Evolutionary conservation across 2,797 vertebrate genomes (phyloP).

Genomic region (Trachurus trachurus): DNA sequence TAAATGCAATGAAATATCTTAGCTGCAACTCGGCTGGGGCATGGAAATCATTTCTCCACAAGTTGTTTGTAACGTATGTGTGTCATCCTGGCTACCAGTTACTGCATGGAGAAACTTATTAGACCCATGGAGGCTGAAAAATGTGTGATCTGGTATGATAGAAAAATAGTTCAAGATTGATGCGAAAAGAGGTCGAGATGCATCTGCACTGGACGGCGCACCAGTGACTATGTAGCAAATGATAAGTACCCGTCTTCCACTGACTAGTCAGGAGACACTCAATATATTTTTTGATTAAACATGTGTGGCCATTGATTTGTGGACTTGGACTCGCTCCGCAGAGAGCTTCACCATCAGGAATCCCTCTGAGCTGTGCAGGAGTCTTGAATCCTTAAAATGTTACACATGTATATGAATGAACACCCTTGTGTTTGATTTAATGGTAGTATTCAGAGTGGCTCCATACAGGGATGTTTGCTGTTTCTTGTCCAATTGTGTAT

Average conservation of each 20-base stretch:
- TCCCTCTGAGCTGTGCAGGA: constrained; percentile 32
- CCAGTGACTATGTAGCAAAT: not conserved
- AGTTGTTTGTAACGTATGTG: constrained; percentile 39
- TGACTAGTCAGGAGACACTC: constrained; percentile 8
- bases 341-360: constrained; percentile 43
- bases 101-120: constrained; percentile 18
- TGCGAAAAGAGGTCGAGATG: constrained; percentile 4
- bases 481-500: not conserved
- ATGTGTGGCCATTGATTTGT: constrained; percentile 52
- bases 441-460: not conserved
- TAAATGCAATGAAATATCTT: constrained; percentile 48
- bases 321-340: not conserved
- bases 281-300: constrained; percentile 30
- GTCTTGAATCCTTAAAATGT: constrained; percentile 6
- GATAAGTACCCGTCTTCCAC: constrained; percentile 22
- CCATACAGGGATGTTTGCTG: not conserved
- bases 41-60: constrained; percentile 41
- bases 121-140: constrained; percentile 11
- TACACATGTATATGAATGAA: not conserved
- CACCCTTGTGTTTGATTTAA: not conserved
- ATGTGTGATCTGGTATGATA: not conserved
- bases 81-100: constrained; percentile 20
- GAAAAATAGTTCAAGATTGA: constrained; percentile 17
- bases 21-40: constrained; percentile 4
- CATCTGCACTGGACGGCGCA: not conserved